These are phyloP conservation scores for Semaprochilodus insignis DNA, from an alignment of 2,797 vertebrate genomes.

Conservation along the genomic window DNA sequence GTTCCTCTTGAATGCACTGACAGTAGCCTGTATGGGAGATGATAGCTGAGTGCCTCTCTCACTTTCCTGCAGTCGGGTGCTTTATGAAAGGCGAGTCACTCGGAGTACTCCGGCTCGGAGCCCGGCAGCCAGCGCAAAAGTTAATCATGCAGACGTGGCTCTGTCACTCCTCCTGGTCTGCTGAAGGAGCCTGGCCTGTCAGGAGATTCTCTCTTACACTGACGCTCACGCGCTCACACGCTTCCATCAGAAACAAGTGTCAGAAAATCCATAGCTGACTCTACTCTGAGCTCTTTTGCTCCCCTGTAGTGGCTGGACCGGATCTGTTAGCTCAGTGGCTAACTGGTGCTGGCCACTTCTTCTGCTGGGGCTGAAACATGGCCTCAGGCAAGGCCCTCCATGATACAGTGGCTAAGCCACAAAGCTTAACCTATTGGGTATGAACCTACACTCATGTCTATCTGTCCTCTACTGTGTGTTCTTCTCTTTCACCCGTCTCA, in stretches of 20 bases:
- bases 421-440: conserved; percentile 5
- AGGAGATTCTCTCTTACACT: conserved; percentile 22
- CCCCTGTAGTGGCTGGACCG: neutral
- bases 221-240: neutral
- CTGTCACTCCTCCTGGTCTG: conserved; percentile 9
- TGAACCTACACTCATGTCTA: neutral
- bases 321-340: neutral
- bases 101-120: neutral
- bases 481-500: neutral
- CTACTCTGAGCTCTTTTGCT: neutral
- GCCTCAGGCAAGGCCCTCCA: neutral
- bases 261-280: conserved; percentile 29
- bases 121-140: conserved; percentile 6
- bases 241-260: conserved; percentile 8
- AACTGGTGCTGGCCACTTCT: neutral
- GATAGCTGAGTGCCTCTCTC: neutral
- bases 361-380: neutral
- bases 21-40: neutral
- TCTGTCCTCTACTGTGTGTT: neutral
- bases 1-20: too few relatives aligned
- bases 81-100: neutral
- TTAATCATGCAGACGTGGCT: conserved; percentile 11
- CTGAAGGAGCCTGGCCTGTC: conserved; percentile 22
- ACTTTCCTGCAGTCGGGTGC: neutral
- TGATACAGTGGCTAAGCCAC: neutral